These are phyloP conservation scores for Macrosiphum euphorbiae DNA, from an alignment of 2,888 invertebrate species.

Conservation along the genomic window DNA sequence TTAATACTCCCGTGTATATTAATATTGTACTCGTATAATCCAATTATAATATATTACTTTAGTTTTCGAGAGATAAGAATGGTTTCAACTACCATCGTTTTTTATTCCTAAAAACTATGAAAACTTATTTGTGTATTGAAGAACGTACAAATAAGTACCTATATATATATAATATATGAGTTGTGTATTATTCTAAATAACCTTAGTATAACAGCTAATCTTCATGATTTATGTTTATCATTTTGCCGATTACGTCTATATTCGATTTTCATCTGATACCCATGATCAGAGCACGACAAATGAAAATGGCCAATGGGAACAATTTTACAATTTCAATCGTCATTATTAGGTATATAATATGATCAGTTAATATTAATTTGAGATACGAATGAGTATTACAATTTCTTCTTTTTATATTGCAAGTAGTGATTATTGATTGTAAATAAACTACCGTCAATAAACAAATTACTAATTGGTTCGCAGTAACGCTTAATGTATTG, in stretches of 20 bases:
- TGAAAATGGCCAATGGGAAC: neutral
- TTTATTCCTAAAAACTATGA: neutral
- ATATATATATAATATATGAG: no score
- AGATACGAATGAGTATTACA: neutral
- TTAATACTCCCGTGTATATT: neutral
- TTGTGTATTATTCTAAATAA: neutral
- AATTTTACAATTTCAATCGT: neutral
- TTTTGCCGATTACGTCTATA: neutral
- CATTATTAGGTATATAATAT: neutral
- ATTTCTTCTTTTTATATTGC: neutral
- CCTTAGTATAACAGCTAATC: neutral
- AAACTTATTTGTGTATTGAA: neutral
- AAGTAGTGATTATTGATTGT: slow-evolving; percentile 18
- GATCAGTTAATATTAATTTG: neutral
- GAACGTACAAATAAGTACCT: neutral
- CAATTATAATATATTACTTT: neutral
- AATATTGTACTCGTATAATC: neutral
- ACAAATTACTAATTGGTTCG: neutral
- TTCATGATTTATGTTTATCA: neutral
- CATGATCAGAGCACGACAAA: neutral
- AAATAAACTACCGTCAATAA: slow-evolving; percentile 45
- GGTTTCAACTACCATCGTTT: neutral
- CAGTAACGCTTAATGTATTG: neutral
- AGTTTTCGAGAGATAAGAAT: neutral
- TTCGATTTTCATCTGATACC: neutral